phyloP scores from a whole-genome alignment of 2,797 vertebrate genomes.

The Lithobates pipiens region DNA sequence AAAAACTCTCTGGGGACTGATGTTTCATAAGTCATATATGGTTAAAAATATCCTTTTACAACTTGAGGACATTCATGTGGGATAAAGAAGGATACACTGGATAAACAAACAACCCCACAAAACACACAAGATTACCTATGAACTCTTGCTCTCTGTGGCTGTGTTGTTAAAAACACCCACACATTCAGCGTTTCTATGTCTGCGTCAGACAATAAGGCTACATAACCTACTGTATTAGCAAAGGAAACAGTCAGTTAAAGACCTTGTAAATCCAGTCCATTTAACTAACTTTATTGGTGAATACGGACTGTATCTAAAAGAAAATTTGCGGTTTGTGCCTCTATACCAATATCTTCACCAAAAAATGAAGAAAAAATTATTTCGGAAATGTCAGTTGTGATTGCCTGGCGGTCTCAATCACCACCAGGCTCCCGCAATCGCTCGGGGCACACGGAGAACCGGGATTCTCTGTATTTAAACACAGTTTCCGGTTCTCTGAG shows the following conservation, averaged over 20 bases:
- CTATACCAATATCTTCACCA: too few species aligned
- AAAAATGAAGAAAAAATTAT: too few species aligned
- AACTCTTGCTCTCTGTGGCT: too few species aligned
- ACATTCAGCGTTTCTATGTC: not conserved
- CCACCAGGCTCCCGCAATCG: too few species aligned
- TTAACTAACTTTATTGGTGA: not conserved
- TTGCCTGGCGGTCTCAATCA: too few species aligned
- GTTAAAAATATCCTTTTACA: slow-evolving; percentile 2
- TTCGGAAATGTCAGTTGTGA: too few species aligned
- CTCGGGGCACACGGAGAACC: too few species aligned
- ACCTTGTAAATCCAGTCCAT: not conserved
- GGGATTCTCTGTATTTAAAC: too few species aligned
- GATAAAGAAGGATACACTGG: not conserved
- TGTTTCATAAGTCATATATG: slow-evolving; percentile 3
- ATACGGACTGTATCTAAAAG: not conserved
- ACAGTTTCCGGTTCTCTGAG: too few species aligned
- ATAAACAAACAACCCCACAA: not conserved
- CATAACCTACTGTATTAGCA: not conserved
- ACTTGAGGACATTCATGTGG: not conserved
- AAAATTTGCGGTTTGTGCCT: too few species aligned
- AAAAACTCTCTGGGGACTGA: not conserved
- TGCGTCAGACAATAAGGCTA: not conserved
- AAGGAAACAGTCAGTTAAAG: not conserved
- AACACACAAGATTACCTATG: not conserved
- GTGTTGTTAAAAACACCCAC: too few species aligned